These are phyloP conservation scores for Watsonalla cultraria DNA, from an alignment of 2,888 invertebrate species.

Conservation along the genomic window DNA sequence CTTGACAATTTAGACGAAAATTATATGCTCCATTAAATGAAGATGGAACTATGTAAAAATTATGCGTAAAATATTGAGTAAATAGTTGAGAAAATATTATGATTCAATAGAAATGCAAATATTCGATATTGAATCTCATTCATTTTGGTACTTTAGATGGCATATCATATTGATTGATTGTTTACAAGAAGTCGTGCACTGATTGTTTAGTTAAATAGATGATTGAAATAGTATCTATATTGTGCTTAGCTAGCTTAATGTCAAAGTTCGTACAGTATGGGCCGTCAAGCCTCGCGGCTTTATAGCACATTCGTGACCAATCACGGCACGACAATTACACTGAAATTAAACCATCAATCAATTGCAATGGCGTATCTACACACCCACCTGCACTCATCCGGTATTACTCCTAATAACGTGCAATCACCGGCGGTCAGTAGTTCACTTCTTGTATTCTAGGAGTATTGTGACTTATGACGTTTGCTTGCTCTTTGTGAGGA, in stretches of 20 bases:
- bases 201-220: background rate
- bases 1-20: too few relatives aligned
- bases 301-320: conserved; percentile 59
- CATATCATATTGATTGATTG: too few relatives aligned
- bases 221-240: background rate
- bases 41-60: too few relatives aligned
- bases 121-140: too few relatives aligned
- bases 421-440: conserved; percentile 52
- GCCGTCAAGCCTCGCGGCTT: conserved; percentile 33
- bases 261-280: background rate
- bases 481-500: too few relatives aligned
- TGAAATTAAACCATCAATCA: conserved; percentile 69
- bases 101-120: too few relatives aligned
- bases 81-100: too few relatives aligned
- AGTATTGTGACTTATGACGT: background rate
- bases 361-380: conserved; percentile 48
- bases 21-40: too few relatives aligned
- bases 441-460: conserved; percentile 22
- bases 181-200: too few relatives aligned
- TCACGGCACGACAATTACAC: conserved; percentile 57
- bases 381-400: conserved; percentile 48
- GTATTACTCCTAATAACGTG: conserved; percentile 40
- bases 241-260: background rate
- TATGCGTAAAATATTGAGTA: too few relatives aligned
- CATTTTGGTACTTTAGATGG: too few relatives aligned